Evolutionary conservation across 1,140 invertebrate species (phyloP), one percentile per base, ranked within the genome.

Genomic region (Sinonovacula constricta): DNA sequence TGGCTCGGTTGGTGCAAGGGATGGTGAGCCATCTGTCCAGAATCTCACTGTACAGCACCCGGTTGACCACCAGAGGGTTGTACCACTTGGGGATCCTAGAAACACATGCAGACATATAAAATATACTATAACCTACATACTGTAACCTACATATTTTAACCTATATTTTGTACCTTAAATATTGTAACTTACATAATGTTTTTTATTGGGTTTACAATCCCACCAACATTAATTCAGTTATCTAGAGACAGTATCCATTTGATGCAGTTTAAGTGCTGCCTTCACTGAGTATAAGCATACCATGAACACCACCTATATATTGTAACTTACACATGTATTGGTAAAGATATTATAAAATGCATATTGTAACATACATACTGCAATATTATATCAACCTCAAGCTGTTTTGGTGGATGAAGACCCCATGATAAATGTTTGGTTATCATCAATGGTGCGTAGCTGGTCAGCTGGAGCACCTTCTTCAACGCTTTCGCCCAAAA

Each of bases 11-110:
- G 18, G 98, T 99, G 0, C 98, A 94, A 22, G 81, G 82, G 0
- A 97, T 92, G 24, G 93, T 93, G 83, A 99, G 94, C 88, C 97
- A 94, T 84, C 95, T 94, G 88, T 99, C 94, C 14, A 99, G 92
- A 65, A 99, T 94, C 92, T 99, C 97, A 87, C 96, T 98, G 87
- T 97, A 97, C 0, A 99, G 93, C n/a, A 97, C 94, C 24, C 94
- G 93, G 76, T 94, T 93, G 28, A 94, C 93, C 0, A 99, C 85
- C 1, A 90, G 89, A 1, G 98, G 98, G 14, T 96, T 93, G 96
- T 97, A 99, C 89, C 97, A 95, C 82, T 94, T 94, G 0, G 96
- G 95, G 15, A 81, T 36, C 66, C 88, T 89, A 80, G n/a, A 81
- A 74, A 34, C 33, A 67, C 78, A 79, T 51, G n/a, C 70, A 1